Evolutionary conservation across 2,797 vertebrate species (phyloP).

Genomic region (Poecilia gillii): DNA sequence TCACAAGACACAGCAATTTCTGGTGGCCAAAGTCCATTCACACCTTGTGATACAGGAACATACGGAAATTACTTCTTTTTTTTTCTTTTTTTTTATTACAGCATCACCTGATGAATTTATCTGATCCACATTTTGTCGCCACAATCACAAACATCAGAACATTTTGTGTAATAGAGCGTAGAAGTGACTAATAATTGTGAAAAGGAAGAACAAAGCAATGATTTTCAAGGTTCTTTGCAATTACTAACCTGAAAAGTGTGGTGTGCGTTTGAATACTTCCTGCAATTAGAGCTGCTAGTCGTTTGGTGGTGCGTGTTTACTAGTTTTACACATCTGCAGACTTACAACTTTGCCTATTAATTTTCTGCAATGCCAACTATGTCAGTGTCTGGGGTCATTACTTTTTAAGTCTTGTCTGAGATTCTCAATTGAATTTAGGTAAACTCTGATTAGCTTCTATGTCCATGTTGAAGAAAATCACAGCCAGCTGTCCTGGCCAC

Average conservation of each 20-base stretch:
- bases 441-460: not conserved
- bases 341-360: not conserved
- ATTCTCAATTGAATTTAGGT: not conserved
- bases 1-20: conserved; percentile 65
- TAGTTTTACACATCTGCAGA: not conserved
- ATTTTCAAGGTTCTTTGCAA: not conserved
- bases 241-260: not conserved
- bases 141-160: not conserved
- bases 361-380: not conserved
- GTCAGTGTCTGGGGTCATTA: not conserved
- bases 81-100: conserved; percentile 4
- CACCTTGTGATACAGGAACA: conserved; percentile 66
- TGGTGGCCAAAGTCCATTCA: conserved; percentile 76
- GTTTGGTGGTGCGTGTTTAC: not conserved
- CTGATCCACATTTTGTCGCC: not conserved
- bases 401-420: not conserved
- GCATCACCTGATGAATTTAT: conserved; percentile 25
- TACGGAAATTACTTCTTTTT: conserved; percentile 35
- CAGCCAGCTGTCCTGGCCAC: too few species aligned
- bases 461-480: too few species aligned
- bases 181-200: not conserved
- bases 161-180: not conserved
- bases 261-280: not conserved
- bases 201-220: not conserved
- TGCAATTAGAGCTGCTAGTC: not conserved